Conservation (phyloP, 92 coral and sea anemone genomes). For the Blastomussa wellsi region DNA sequence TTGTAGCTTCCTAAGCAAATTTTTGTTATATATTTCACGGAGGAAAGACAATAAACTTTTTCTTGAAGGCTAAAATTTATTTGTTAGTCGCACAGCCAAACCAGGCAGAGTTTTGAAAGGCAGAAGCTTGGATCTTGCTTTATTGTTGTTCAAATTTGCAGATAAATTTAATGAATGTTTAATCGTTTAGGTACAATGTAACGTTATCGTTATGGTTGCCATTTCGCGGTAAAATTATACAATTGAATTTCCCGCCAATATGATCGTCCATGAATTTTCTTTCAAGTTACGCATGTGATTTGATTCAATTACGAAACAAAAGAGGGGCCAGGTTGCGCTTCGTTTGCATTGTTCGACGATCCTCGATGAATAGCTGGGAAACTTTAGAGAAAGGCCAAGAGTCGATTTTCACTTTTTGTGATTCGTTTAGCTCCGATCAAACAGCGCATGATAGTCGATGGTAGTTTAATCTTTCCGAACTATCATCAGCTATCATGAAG, state of each 20-base stretch:
- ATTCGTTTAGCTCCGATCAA: too few species aligned
- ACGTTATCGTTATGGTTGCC: neutral
- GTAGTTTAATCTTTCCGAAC: too few species aligned
- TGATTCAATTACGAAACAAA: neutral
- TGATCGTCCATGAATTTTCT: neutral
- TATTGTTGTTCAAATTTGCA: neutral
- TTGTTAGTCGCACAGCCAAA: neutral
- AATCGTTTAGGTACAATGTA: neutral
- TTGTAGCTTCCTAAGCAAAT: too few species aligned
- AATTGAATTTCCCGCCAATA: neutral
- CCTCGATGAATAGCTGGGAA: neutral
- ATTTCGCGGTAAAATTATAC: neutral
- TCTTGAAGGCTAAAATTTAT: too few species aligned
- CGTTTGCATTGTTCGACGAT: neutral
- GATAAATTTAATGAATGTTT: neutral
- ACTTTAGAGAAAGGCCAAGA: neutral
- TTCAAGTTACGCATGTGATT: neutral
- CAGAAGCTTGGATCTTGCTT: neutral
- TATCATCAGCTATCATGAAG: too few species aligned
- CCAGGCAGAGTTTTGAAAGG: neutral
- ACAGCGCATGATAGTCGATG: too few species aligned
- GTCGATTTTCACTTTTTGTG: neutral
- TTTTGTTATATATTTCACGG: too few species aligned
- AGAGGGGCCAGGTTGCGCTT: neutral
- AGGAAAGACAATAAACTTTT: too few species aligned